A percentile compares a stretch with the other conserved stretches of the same genome.
phyloP scores from a whole-genome alignment of 2,888 invertebrate genomes.

The Lithophane leautieri region DNA sequence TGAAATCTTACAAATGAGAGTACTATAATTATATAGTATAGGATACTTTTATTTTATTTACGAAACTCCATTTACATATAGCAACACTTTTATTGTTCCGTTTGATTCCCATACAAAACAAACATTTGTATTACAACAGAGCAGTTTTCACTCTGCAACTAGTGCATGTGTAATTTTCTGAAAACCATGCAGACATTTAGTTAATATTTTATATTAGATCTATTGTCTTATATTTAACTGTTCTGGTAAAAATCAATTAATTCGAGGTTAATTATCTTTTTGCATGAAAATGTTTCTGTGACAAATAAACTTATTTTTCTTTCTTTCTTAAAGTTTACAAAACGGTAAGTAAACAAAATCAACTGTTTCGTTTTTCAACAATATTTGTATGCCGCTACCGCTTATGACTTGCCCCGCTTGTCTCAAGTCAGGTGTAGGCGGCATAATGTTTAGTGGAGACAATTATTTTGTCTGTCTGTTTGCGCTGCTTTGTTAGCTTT shows the following conservation, averaged over 20 bases:
- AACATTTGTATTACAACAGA: neutral
- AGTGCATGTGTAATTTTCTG: neutral
- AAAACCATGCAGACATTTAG: neutral
- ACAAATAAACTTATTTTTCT: no score
- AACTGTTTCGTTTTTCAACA: neutral
- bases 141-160: neutral
- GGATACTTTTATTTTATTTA: neutral
- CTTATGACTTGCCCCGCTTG: slow-evolving; percentile 62
- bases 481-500: slow-evolving; percentile 67
- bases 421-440: slow-evolving; percentile 78
- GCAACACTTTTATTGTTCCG: neutral
- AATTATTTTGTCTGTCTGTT: slow-evolving; percentile 85
- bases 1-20: neutral
- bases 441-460: slow-evolving; percentile 79
- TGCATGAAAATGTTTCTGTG: no score
- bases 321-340: no score
- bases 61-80: no score
- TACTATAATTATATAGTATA: no score
- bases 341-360: no score
- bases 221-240: no score
- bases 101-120: neutral
- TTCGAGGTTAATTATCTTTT: no score
- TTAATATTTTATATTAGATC: no score
- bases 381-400: slow-evolving; percentile 1
- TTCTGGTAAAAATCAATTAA: no score